Evolutionary conservation across 2,113 vertebrate species (phyloP), one percentile per base, ranked within the genome.

Genomic region (Zingel zingel): DNA sequence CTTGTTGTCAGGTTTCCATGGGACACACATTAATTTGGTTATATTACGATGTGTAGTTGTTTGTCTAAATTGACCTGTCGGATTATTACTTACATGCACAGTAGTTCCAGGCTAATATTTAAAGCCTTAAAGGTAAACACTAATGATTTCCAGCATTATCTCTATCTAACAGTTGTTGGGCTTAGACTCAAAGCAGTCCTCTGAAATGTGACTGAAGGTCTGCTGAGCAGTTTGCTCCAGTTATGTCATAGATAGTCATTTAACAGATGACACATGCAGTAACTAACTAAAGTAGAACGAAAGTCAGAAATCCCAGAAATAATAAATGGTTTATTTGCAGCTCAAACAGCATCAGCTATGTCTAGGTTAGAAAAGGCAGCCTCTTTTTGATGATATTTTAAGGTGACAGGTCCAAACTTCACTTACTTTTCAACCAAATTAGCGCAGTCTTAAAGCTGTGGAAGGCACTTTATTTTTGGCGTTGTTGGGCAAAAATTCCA

Each of bases 1-100:
- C 64, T 67, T 77, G 30, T 61, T 72, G 69, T 71, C 59, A 68
- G n/a, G 57, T 50, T 71, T 75, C 48, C 11, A 77, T 53, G 10
- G 54, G 30, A 90, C 11, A 74, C 53, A 45, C 58, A 57, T 77
- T 69, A 0, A 71, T 71, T 15, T 43, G 27, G n/a, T 15, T 43
- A 14, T 73, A 66, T 76, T 25, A 65, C 48, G 43, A 73, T 19
- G 25, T 82, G 15, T 65, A n/a, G 65, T 76, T 89, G 77, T 93
- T 88, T 85, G 39, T 81, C 77, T 89, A 70, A 89, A 86, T 76
- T 77, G 18, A n/a, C 64, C 36, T 45, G 78, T 51, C 45, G 70
- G 6, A 69, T 58, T 76, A 36, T 66, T 27, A 54, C 16, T 76
- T 27, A 30, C 25, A 13, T 43, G 3, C 10, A 16, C 23, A 65